Base-by-base conservation (phyloP, 2,113 vertebrate genomes). In the Melanotaenia duboulayi region DNA sequence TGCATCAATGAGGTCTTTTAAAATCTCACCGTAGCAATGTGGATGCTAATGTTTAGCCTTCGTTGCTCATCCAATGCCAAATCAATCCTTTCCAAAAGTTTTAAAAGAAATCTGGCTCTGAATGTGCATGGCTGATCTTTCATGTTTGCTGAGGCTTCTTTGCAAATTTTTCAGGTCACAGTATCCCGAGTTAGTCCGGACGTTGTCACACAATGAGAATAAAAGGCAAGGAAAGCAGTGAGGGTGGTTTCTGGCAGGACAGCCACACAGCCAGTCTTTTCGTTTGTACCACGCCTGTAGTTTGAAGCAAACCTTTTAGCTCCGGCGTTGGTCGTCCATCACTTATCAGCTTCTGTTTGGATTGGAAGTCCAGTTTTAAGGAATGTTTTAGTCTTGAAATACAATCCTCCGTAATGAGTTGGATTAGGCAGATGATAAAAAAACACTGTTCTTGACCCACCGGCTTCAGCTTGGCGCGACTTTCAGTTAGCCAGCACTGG, bases 31-130 rank as follows among this genome's bases (percentile, higher is more conserved):
- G 4, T 51, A 12, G 49, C 49, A 51, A 49, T 63, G 24, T 63
- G 61, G 42, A 63, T 62, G 24, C 11, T 7, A 6, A 28, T 48
- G 10, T 63, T 32, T 11, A 48, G 44, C 20, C 19, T 49, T 1
- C 3, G 11, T 4, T n/a, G n/a, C n/a, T 63, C 44, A 7, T 62
- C 7, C 37, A 54, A 32, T 1, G 64, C 64, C 48, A 75, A 44
- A 7, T 75, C 56, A 0, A 67, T 54, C 1, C 28, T 0, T 25
- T 1, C 57, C 58, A 24, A 62, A 55, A 0, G 50, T 28, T 70
- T 64, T 63, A 9, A 77, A 7, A 4, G 59, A 19, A 0, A 37
- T 62, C 8, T 71, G 58, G 13, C 49, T 62, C 20, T 62, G 69
- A 48, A 57, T 69, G 54, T 69, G 54, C 7, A n/a, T 16, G 0